These are phyloP conservation scores for Coluber constrictor DNA, from an alignment of 2,797 vertebrate genomes.

Conservation along the genomic window DNA sequence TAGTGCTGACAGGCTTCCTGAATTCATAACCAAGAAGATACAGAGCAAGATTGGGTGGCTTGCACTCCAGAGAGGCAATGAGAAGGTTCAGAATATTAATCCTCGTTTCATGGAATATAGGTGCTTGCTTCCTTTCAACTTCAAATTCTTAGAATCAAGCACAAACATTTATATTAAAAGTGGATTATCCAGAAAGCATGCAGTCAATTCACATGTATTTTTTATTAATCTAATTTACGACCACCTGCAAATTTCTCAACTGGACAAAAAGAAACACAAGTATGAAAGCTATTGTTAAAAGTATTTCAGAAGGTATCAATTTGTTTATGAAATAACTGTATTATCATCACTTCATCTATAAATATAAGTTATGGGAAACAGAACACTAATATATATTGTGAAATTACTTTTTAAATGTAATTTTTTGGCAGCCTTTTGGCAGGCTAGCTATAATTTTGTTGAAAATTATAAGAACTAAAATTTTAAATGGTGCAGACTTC, in stretches of 20 bases:
- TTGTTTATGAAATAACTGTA: not conserved
- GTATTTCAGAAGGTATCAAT: not conserved
- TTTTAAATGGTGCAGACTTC: not conserved
- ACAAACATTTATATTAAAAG: not conserved
- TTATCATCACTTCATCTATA: not conserved
- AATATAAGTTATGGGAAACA: not conserved
- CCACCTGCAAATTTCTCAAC: not conserved
- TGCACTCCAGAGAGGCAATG: conserved; percentile 93
- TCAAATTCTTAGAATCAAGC: conserved; percentile 66
- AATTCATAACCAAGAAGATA: conserved; percentile 94
- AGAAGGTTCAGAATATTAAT: conserved; percentile 96
- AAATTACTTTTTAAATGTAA: not conserved
- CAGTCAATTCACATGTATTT: conserved; percentile 8
- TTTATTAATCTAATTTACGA: conserved; percentile 7
- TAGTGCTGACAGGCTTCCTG: conserved; percentile 92
- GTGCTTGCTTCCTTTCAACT: conserved; percentile 76
- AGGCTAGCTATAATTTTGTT: not conserved
- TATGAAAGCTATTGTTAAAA: not conserved
- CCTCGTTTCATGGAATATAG: conserved; percentile 88
- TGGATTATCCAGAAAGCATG: not conserved
- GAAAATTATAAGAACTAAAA: conserved; percentile 2
- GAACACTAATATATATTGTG: not conserved
- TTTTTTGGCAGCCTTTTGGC: not conserved
- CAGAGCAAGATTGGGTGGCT: conserved; percentile 87
- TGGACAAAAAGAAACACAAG: not conserved